These are phyloP conservation scores for Rotaria socialis DNA, from an alignment of 2,888 invertebrate genomes.

Conservation along the genomic window DNA sequence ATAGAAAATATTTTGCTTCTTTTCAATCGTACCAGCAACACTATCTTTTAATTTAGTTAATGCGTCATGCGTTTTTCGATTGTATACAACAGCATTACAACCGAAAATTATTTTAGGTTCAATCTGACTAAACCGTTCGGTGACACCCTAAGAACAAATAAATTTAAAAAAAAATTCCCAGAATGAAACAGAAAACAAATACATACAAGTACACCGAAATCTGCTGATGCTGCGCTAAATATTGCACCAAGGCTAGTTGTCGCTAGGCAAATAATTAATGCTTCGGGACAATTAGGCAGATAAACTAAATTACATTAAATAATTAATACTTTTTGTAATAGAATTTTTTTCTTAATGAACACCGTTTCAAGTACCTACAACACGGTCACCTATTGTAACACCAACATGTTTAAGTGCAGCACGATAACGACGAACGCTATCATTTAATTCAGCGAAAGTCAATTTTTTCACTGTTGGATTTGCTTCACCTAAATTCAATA, in stretches of 20 bases:
- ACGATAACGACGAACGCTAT: slow-evolving; percentile 58
- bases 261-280: slow-evolving; percentile 63
- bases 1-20: background rate
- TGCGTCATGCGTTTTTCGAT: slow-evolving; percentile 62
- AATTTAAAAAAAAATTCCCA: background rate
- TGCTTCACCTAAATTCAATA: slow-evolving; percentile 53
- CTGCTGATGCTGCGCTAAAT: slow-evolving; percentile 64
- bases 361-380: slow-evolving; percentile 55
- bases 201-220: slow-evolving; percentile 62
- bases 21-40: slow-evolving; percentile 50
- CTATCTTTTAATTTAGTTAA: slow-evolving; percentile 62
- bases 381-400: slow-evolving; percentile 60
- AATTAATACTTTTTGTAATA: background rate
- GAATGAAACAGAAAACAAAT: background rate
- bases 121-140: slow-evolving; percentile 62
- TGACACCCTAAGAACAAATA: slow-evolving; percentile 57
- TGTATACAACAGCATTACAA: slow-evolving; percentile 63
- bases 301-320: slow-evolving; percentile 56
- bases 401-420: slow-evolving; percentile 58
- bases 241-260: slow-evolving; percentile 63
- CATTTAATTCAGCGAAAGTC: slow-evolving; percentile 57
- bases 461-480: slow-evolving; percentile 50
- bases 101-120: slow-evolving; percentile 63
- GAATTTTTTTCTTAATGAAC: background rate
- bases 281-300: slow-evolving; percentile 62